Base-by-base conservation (phyloP, 2,888 invertebrate species). In the Anorthoa munda region DNA sequence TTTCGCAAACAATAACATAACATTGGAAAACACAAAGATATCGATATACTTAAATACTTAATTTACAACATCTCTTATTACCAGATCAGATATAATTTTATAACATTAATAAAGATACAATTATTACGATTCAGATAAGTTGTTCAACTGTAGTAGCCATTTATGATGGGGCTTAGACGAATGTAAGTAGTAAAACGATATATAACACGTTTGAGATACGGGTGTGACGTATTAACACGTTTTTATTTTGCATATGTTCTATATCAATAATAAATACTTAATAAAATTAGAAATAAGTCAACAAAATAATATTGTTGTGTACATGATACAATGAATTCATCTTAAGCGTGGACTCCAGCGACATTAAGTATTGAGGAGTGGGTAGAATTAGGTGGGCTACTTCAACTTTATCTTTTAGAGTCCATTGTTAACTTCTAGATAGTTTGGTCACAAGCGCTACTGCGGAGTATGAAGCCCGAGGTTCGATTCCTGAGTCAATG, bases 21-120 rank as follows among this genome's bases (percentile, higher is more conserved):
- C 13, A 77, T 1, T 70, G 45, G 23, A 51, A 46, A 66, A 46
- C 4, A 71, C n/a, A 15, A 39, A 18, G 12, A 58, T 72, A 77
- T 63, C 61, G 48, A 4, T 72, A 7, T 61, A 61, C 39, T 39
- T 39, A 39, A 39, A 58, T 46, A 63, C 61, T 11, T 76, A 58
- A 76, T 76, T 76, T 76, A 76, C 53, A 76, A 78, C 66, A 39
- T 17, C 31, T 53, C 17, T 21, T 63, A 77, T 53, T 72, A 60
- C 79, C 56, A 39, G 78, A 66, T 72, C 65, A 63, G 56, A 55
- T 78, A 78, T 78, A 51, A 51, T 53, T 78, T 77, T 72, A 77
- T 78, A 23, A 46, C 15, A n/a, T n/a, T 53, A 63, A 26, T 72
- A 78, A 17, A 72, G 15, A 48, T 61, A 78, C 48, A 70, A 48